A percentile compares a stretch with the other conserved stretches of the same genome.
Evolutionary conservation across 2,888 invertebrate species (phyloP).

Genomic region (Chironomus tentans): DNA sequence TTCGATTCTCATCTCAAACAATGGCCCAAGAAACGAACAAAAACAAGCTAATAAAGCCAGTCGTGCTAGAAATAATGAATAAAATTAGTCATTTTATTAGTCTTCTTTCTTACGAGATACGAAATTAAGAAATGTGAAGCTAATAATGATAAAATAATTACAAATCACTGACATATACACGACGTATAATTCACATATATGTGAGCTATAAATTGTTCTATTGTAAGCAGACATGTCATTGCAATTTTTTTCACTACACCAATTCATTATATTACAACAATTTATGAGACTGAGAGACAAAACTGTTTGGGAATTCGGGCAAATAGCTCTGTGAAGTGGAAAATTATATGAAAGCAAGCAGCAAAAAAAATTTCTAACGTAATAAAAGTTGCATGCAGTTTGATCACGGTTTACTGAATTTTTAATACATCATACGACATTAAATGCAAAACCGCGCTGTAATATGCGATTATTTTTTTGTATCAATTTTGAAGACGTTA

Average conservation of each 20-base stretch:
- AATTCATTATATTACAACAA: neutral
- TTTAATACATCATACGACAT: slow-evolving; percentile 2
- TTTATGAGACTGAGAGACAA: neutral
- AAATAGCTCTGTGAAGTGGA: slow-evolving; percentile 17
- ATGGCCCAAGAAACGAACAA: too few relatives aligned
- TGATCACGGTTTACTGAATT: slow-evolving; percentile 18
- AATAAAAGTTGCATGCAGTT: slow-evolving; percentile 20
- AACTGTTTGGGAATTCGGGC: slow-evolving; percentile 25
- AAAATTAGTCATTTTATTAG: too few relatives aligned
- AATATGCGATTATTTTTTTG: slow-evolving; percentile 5
- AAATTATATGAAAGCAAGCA: slow-evolving; percentile 16
- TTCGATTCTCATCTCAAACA: too few relatives aligned
- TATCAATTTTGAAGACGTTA: slow-evolving; percentile 4
- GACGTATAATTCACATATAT: neutral
- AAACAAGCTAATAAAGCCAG: too few relatives aligned
- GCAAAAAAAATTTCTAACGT: slow-evolving; percentile 8
- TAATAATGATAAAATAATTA: slow-evolving; percentile 20
- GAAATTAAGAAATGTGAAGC: neutral
- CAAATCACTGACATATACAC: neutral
- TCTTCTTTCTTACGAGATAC: neutral
- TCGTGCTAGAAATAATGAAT: too few relatives aligned
- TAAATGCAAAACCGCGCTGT: slow-evolving; percentile 7
- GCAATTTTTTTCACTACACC: neutral
- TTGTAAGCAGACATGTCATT: neutral
- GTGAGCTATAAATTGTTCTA: neutral